phyloP scores from a whole-genome alignment of 2,797 vertebrate genomes.

The Loris lydekkerianus region DNA sequence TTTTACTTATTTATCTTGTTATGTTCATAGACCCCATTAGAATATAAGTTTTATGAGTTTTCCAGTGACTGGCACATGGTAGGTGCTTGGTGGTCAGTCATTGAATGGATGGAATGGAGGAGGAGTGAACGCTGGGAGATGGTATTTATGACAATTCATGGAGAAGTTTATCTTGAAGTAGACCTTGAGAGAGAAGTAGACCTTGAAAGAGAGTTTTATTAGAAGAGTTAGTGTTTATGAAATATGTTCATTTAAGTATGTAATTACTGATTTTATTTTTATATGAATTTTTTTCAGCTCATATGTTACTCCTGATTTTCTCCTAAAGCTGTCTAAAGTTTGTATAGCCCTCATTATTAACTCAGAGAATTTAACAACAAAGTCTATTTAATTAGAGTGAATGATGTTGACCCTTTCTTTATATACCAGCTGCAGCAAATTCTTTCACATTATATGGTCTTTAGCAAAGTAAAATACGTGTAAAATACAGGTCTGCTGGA shows the following conservation, averaged over 20 bases:
- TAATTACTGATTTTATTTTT: conserved; percentile 37
- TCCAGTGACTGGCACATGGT: neutral
- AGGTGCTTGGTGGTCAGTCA: neutral
- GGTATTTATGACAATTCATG: conserved; percentile 40
- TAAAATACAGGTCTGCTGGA: neutral
- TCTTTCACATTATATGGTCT: neutral
- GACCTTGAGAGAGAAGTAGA: neutral
- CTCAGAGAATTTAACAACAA: conserved; percentile 38
- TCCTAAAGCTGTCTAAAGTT: neutral
- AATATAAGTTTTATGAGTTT: neutral
- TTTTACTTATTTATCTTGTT: conserved; percentile 2
- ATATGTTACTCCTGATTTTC: conserved; percentile 26
- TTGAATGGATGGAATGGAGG: neutral
- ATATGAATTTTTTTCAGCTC: neutral
- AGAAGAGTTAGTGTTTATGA: neutral
- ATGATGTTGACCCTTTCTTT: neutral
- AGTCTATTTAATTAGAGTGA: neutral
- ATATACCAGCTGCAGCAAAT: neutral
- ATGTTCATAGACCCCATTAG: neutral
- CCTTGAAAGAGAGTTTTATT: neutral
- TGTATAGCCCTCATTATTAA: neutral
- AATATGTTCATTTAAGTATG: conserved; percentile 44
- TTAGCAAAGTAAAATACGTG: neutral
- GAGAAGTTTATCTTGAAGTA: neutral
- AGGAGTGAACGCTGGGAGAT: neutral